Conservation (phyloP, 2,113 vertebrate species). For the Polypterus bichir region DNA sequence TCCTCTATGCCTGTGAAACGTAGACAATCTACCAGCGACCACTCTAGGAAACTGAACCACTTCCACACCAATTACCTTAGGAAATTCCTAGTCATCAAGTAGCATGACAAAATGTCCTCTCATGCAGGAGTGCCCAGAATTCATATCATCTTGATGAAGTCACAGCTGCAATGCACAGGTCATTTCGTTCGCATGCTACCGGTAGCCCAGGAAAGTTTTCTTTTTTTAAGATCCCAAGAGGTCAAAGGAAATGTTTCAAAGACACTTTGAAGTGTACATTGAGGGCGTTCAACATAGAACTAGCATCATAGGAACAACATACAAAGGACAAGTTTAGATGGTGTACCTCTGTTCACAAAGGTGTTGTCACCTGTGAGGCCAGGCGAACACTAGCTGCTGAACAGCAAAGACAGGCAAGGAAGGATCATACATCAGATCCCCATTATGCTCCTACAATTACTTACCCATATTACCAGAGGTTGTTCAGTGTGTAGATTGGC, state of each 20-base stretch:
- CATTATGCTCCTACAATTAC: background rate
- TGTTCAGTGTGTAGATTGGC: slow-evolving; percentile 3
- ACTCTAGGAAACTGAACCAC: no score
- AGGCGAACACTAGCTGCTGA: no score
- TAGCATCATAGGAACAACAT: slow-evolving; percentile 1
- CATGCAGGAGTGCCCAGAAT: slow-evolving; percentile 8
- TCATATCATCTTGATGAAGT: background rate
- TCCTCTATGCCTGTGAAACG: no score
- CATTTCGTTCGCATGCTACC: slow-evolving; percentile 1
- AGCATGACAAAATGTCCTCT: no score
- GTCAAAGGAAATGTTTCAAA: slow-evolving; percentile 1
- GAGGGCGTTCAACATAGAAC: background rate
- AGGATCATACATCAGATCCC: slow-evolving; percentile 4
- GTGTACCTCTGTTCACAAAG: no score
- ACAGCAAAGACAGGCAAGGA: background rate
- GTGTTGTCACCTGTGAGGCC: no score
- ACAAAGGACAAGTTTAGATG: background rate
- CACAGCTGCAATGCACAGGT: slow-evolving; percentile 3
- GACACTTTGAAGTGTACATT: slow-evolving; percentile 2
- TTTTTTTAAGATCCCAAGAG: no score
- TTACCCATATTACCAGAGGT: slow-evolving; percentile 1
- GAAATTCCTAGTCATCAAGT: no score
- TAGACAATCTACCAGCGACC: no score
- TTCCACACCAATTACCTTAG: no score
- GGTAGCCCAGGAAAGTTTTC: no score